Evolutionary conservation across 2,797 vertebrate genomes (phyloP).

Genomic region (Gymnoscopelus microlampas): DNA sequence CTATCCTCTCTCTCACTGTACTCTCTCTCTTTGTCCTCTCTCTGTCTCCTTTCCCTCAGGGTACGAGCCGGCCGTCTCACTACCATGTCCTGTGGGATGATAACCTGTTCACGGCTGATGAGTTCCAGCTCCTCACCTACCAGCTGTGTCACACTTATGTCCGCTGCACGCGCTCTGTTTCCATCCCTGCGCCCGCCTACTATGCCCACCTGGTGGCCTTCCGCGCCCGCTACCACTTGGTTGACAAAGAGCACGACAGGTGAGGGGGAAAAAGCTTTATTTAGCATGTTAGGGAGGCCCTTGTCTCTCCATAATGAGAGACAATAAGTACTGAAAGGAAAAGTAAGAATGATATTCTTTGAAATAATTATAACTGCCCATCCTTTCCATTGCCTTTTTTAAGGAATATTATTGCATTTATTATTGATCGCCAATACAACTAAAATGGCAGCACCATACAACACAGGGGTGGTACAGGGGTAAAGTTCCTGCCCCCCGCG

Average conservation of each 20-base stretch:
- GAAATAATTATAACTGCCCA: too few species aligned
- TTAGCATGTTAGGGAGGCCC: too few species aligned
- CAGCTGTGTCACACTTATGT: conserved; percentile 99
- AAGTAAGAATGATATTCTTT: too few species aligned
- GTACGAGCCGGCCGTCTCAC: conserved; percentile 97
- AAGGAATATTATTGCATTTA: too few species aligned
- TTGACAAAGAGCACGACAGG: conserved; percentile 99
- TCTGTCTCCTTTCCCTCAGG: conserved; percentile 71
- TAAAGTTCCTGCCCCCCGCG: neutral
- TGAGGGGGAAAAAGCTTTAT: conserved; percentile 48
- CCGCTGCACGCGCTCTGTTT: conserved; percentile 97
- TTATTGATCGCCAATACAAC: too few species aligned
- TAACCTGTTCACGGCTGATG: conserved; percentile 97
- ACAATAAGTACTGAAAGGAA: too few species aligned
- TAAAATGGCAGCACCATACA: too few species aligned
- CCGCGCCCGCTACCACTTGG: conserved; percentile 95
- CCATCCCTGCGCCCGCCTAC: conserved; percentile 97
- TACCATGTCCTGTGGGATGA: conserved; percentile 98
- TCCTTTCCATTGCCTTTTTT: too few species aligned
- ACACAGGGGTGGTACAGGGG: neutral
- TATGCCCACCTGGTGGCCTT: conserved; percentile 98
- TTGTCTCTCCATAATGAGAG: too few species aligned
- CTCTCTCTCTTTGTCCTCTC: conserved; percentile 24
- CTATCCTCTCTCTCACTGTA: conserved; percentile 1
- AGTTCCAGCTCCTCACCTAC: conserved; percentile 98